Percentiles rank a stretch among this genome's conserved stretches.
Conservation (phyloP, 2,888 invertebrate species). For the Muschampia plurimacula region DNA sequence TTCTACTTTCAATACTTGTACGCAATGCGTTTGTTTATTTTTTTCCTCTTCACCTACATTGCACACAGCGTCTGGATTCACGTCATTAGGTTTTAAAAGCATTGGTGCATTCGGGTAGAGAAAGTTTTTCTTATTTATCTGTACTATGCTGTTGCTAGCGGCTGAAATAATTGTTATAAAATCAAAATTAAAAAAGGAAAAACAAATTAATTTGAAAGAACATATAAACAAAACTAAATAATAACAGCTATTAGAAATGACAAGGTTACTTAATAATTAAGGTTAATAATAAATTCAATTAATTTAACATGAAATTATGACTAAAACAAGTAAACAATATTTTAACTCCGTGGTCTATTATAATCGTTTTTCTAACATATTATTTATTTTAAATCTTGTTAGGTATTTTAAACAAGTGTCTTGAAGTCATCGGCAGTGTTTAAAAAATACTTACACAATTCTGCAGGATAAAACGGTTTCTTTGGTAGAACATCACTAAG, state of each 20-base stretch:
- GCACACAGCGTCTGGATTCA: conserved; percentile 66
- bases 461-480: conserved; percentile 80
- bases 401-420: neutral
- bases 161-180: conserved; percentile 53
- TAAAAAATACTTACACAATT: conserved; percentile 69
- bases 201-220: neutral
- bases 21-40: conserved; percentile 78
- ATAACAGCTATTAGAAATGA: too few species aligned
- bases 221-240: neutral
- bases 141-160: conserved; percentile 68
- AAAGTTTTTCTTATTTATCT: conserved; percentile 87
- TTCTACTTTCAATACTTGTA: conserved; percentile 80
- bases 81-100: conserved; percentile 79
- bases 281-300: too few species aligned
- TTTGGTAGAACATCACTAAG: conserved; percentile 78
- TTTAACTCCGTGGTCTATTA: too few species aligned
- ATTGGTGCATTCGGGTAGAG: conserved; percentile 86
- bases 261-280: too few species aligned
- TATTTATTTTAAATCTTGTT: too few species aligned
- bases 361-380: too few species aligned
- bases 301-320: too few species aligned
- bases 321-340: too few species aligned
- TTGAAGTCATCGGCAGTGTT: neutral
- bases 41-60: conserved; percentile 65
- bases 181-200: neutral